These are phyloP conservation scores for Ormyrus pomaceus DNA, from an alignment of 2,888 invertebrate genomes.

Conservation along the genomic window DNA sequence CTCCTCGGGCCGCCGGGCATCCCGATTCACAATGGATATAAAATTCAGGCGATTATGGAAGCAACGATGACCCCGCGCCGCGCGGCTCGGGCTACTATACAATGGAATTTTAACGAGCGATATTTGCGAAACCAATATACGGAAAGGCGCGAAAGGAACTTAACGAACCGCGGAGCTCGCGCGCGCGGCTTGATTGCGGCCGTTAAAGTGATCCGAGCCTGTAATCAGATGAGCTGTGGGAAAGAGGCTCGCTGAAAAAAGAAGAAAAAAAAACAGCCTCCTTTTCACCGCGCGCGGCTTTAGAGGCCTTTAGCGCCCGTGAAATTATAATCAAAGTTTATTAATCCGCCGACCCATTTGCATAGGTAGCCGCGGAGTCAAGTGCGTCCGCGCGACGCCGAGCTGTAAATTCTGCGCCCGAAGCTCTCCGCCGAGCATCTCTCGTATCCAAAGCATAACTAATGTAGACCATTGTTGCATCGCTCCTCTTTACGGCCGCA, in stretches of 20 bases:
- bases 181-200: constrained; percentile 41
- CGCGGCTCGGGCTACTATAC: not conserved
- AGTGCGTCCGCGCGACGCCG: constrained; percentile 2
- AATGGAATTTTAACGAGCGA: constrained; percentile 57
- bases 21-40: constrained; percentile 16
- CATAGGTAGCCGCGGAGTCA: constrained; percentile 2
- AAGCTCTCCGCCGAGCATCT: not conserved
- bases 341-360: constrained; percentile 37
- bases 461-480: constrained; percentile 18
- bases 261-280: constrained; percentile 6
- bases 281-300: not conserved
- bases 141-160: constrained; percentile 49
- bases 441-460: constrained; percentile 17
- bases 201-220: constrained; percentile 47
- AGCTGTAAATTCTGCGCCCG: not conserved
- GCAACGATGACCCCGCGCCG: constrained; percentile 44
- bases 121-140: constrained; percentile 52
- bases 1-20: not conserved
- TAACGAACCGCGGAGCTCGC: constrained; percentile 44
- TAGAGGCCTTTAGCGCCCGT: constrained; percentile 5
- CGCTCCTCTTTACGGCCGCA: not conserved
- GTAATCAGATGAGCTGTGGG: constrained; percentile 54
- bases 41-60: constrained; percentile 51
- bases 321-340: constrained; percentile 49
- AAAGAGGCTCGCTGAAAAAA: constrained; percentile 20